These are phyloP conservation scores for Cheiracanthium punctorium DNA, from an alignment of 2,888 invertebrate genomes.

Conservation along the genomic window DNA sequence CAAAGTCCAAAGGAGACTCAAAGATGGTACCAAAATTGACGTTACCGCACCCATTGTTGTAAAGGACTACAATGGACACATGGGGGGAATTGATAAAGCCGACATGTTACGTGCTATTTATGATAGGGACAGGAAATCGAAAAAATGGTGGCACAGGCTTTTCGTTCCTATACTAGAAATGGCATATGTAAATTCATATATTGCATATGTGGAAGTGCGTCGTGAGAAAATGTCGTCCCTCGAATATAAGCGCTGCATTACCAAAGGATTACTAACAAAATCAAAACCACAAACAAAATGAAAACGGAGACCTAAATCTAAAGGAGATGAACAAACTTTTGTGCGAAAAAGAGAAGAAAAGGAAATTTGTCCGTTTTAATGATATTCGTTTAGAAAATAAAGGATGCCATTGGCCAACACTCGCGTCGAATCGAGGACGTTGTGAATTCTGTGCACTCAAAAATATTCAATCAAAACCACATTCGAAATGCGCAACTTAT, in stretches of 20 bases:
- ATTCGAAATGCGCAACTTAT: neutral
- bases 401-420: constrained; percentile 33
- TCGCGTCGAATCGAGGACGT: constrained; percentile 35
- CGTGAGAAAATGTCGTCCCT: constrained; percentile 36
- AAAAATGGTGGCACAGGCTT: neutral
- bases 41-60: constrained; percentile 7
- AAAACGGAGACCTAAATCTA: constrained; percentile 34
- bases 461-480: neutral
- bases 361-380: constrained; percentile 22
- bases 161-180: constrained; percentile 40
- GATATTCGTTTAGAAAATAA: constrained; percentile 20
- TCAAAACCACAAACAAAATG: constrained; percentile 10
- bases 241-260: constrained; percentile 38
- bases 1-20: constrained; percentile 19
- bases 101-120: neutral
- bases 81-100: neutral
- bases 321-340: constrained; percentile 18
- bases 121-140: neutral
- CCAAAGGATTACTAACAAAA: constrained; percentile 30
- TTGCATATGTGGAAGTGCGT: constrained; percentile 30
- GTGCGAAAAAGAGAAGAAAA: constrained; percentile 24
- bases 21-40: constrained; percentile 34
- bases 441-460: constrained; percentile 7
- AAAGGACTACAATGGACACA: neutral
- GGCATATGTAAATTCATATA: constrained; percentile 43